Evolutionary conservation across 2,797 vertebrate genomes (phyloP).

Genomic region (Champsocephalus esox): DNA sequence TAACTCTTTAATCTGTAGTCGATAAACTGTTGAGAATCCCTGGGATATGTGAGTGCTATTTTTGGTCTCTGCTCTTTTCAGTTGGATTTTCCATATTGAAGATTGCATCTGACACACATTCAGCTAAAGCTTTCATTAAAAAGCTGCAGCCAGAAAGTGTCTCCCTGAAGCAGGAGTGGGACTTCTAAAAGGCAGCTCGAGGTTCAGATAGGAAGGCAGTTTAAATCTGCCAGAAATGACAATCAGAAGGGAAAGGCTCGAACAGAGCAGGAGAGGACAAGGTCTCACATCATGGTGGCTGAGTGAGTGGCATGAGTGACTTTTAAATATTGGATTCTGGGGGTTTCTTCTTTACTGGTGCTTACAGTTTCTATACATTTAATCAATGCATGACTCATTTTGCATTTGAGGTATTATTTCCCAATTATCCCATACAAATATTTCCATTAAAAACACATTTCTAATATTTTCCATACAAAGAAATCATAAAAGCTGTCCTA

Average conservation of each 20-base stretch:
- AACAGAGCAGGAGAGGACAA: conserved; percentile 33
- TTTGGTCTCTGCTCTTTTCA: conserved; percentile 28
- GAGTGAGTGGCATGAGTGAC: conserved; percentile 2
- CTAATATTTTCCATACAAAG: neutral
- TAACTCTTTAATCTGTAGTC: conserved; percentile 9
- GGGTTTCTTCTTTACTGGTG: neutral
- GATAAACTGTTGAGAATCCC: conserved; percentile 26
- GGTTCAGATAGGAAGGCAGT: conserved; percentile 45
- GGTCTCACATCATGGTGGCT: conserved; percentile 27
- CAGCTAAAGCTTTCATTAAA: conserved; percentile 49
- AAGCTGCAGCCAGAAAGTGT: conserved; percentile 41
- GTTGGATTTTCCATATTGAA: conserved; percentile 37
- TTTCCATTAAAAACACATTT: too few relatives aligned
- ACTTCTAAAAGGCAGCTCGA: conserved; percentile 43
- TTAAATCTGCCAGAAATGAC: conserved; percentile 34
- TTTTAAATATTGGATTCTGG: neutral
- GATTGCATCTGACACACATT: conserved; percentile 58
- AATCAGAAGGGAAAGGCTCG: conserved; percentile 27
- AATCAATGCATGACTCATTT: neutral
- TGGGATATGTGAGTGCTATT: conserved; percentile 2
- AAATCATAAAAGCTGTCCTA: neutral
- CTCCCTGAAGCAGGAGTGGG: conserved; percentile 37
- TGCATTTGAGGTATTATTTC: neutral
- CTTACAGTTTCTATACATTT: neutral
- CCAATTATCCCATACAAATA: neutral